Conservation (phyloP, 2,113 vertebrate genomes). For the Eleginops maclovinus region DNA sequence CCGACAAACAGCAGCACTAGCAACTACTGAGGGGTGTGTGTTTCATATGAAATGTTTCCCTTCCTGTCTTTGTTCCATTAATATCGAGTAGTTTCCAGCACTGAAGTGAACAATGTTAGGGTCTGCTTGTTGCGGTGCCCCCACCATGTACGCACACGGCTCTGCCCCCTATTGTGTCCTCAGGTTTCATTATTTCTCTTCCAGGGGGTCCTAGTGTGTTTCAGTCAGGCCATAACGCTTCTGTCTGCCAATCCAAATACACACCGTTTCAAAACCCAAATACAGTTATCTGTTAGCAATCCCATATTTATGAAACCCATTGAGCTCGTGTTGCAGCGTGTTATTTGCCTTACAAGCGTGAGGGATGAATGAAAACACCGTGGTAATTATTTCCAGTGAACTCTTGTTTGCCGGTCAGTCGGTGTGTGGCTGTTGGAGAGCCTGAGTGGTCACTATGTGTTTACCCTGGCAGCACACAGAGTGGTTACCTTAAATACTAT, state of each 20-base stretch:
- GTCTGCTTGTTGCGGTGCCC: conserved; percentile 3
- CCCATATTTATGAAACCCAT: conserved; percentile 18
- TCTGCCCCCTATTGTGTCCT: conserved; percentile 63
- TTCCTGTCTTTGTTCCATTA: background rate
- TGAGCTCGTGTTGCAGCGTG: conserved; percentile 11
- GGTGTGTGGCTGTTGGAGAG: conserved; percentile 28
- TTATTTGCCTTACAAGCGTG: conserved; percentile 40
- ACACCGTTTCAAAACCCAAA: conserved; percentile 37
- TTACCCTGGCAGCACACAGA: background rate
- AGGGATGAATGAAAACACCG: conserved; percentile 20
- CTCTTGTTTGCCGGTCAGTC: conserved; percentile 41
- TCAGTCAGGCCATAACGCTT: conserved; percentile 13
- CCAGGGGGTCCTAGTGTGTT: conserved; percentile 56
- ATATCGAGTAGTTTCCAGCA: background rate
- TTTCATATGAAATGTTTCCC: background rate
- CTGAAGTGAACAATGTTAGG: background rate
- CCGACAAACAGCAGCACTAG: no score
- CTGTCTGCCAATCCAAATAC: conserved; percentile 68
- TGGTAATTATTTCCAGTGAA: conserved; percentile 38
- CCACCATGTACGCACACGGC: background rate
- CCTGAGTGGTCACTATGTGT: background rate
- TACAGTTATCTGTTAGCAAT: conserved; percentile 34
- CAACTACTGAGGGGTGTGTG: no score
- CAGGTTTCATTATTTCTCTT: conserved; percentile 63
- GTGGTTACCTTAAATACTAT: conserved; percentile 49